These are phyloP conservation scores for Dolichoris vasculosae DNA, from an alignment of 1,140 invertebrate genomes.

Conservation along the genomic window DNA sequence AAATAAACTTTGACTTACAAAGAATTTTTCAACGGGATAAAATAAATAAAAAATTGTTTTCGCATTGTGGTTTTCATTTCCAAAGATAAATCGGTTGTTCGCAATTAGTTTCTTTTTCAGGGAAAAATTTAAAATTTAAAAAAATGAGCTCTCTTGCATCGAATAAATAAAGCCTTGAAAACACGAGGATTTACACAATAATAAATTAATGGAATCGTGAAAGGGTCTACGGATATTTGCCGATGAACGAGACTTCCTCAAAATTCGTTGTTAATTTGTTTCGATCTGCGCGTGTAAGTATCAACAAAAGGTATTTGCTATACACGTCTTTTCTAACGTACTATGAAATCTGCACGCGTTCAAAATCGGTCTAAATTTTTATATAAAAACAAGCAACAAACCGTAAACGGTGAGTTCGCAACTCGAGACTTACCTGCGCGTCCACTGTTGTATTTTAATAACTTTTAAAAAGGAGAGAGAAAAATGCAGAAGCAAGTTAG, in stretches of 20 bases:
- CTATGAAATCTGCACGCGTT: neutral
- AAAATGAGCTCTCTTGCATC: neutral
- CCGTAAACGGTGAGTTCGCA: neutral
- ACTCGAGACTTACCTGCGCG: constrained; percentile 13
- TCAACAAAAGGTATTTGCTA: constrained; percentile 9
- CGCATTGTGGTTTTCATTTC: neutral
- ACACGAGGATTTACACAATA: neutral
- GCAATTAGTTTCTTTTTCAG: neutral
- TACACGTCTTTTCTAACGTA: neutral
- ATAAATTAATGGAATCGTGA: neutral
- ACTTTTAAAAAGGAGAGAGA: constrained; percentile 21
- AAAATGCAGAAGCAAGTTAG: constrained; percentile 7
- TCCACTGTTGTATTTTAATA: neutral
- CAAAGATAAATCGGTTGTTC: neutral
- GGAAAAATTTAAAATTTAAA: neutral
- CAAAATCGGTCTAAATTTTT: neutral
- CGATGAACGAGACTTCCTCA: neutral
- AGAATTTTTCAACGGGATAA: neutral
- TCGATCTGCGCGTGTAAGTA: neutral
- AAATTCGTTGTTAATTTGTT: constrained; percentile 39
- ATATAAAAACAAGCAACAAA: neutral
- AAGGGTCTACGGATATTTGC: neutral
- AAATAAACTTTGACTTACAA: neutral
- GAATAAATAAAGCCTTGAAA: neutral
- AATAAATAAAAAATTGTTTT: neutral